These are phyloP conservation scores for Gryllus bimaculatus DNA, from an alignment of 1,140 invertebrate species.

Conservation along the genomic window DNA sequence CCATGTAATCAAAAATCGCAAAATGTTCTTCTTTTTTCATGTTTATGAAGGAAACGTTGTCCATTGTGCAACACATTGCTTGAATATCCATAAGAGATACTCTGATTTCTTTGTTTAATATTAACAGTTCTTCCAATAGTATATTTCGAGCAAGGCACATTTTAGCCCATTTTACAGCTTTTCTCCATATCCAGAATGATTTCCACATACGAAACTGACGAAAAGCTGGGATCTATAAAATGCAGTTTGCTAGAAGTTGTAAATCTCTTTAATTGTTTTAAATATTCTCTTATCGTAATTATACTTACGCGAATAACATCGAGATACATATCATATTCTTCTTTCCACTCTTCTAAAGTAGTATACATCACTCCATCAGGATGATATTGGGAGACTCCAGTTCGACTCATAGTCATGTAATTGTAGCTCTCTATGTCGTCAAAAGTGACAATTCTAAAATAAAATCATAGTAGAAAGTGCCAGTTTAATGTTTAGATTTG, in stretches of 20 bases:
- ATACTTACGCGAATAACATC: conserved; percentile 45
- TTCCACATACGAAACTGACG: conserved; percentile 67
- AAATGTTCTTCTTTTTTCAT: conserved; percentile 43
- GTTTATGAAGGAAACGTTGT: conserved; percentile 49
- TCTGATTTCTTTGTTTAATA: conserved; percentile 58
- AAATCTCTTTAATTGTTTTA: not conserved
- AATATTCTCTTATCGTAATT: not conserved
- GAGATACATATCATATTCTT: conserved; percentile 56
- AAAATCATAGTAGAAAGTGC: not conserved
- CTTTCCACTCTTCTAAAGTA: conserved; percentile 55
- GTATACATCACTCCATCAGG: conserved; percentile 56
- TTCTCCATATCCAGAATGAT: conserved; percentile 69
- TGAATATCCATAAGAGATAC: conserved; percentile 57
- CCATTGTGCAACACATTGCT: conserved; percentile 57
- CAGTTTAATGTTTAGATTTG: not conserved
- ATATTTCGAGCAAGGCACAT: conserved; percentile 44
- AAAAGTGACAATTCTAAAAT: conserved; percentile 51
- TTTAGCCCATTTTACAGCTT: conserved; percentile 61
- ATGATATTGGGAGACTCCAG: conserved; percentile 57
- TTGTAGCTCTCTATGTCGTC: conserved; percentile 47
- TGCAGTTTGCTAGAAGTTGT: not conserved
- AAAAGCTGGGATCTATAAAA: conserved; percentile 57
- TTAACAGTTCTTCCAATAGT: conserved; percentile 58
- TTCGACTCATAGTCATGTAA: conserved; percentile 56
- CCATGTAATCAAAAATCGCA: conserved; percentile 54